Evolutionary conservation across 1,140 invertebrate genomes (phyloP).

Genomic region (Diplogasteroides magnus): DNA sequence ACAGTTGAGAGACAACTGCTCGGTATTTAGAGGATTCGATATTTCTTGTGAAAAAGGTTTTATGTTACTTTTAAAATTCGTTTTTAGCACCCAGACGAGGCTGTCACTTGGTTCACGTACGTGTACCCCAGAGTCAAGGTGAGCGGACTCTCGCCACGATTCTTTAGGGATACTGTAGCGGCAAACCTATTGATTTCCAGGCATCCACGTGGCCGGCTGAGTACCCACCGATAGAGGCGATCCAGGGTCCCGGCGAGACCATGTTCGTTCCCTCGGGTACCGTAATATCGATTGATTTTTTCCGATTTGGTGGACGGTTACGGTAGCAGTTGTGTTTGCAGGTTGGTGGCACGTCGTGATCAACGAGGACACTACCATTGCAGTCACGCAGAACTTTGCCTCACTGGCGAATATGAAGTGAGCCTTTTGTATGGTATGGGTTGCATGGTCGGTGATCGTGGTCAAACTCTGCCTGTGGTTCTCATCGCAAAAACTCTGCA

Average conservation of each 20-base stretch:
- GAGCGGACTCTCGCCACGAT: conserved; percentile 59
- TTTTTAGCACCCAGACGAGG: conserved; percentile 88
- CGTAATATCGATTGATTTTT: conserved; percentile 69
- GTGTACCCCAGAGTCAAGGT: conserved; percentile 92
- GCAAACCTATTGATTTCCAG: neutral
- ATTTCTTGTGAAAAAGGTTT: too few species aligned
- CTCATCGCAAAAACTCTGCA: too few species aligned
- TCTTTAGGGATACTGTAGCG: neutral
- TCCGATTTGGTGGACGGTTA: neutral
- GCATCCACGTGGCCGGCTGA: conserved; percentile 18
- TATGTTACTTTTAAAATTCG: too few species aligned
- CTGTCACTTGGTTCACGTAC: conserved; percentile 92
- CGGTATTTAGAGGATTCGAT: too few species aligned
- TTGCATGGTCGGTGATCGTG: too few species aligned
- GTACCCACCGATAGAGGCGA: conserved; percentile 71
- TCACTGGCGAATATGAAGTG: conserved; percentile 91
- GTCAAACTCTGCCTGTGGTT: too few species aligned
- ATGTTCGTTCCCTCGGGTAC: conserved; percentile 90
- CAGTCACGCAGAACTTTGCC: conserved; percentile 96
- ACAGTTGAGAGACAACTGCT: too few species aligned
- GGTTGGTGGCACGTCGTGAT: conserved; percentile 89
- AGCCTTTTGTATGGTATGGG: too few species aligned
- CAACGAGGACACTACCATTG: conserved; percentile 88
- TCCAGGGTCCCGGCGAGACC: conserved; percentile 90
- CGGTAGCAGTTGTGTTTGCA: too few species aligned